Evolutionary conservation across 2,797 vertebrate species (phyloP), one percentile per base, ranked within the genome.

Genomic region (Enteromius unitaeniatus): DNA sequence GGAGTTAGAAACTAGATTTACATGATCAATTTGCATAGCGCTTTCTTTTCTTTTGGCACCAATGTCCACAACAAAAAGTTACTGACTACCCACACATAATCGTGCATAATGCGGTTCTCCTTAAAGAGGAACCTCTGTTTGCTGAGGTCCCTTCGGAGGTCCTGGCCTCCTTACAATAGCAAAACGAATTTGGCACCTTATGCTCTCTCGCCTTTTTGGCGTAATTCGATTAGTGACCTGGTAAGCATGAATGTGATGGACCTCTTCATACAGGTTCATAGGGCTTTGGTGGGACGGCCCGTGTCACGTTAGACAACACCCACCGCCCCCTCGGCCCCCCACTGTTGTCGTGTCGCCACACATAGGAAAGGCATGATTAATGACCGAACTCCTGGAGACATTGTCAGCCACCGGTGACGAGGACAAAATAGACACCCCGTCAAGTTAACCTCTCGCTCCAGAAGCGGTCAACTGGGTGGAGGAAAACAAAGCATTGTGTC

Each of bases 191-290:
- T 92, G 88, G 92, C 94, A 90, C 92, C 87, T 89, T 82, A 85
- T 87, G 86, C 88, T 89, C 89, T 91, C 84, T 83, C 79, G 86
- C 81, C 90, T 91, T 91, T 93, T 95, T 92, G 91, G 88, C 88
- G 89, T 95, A 92, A 96, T 94, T 94, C 92, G 91, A 94, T 95
- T 94, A 92, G 93, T 94, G 94, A 94, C 93, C 93, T 92, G 90
- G 89, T 93, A 91, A 91, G 92, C 83, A 86, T 93, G 92, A 91
- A 91, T 93, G 92, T 89, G 88, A 85, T 84, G 87, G 92, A 90
- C 87, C 92, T 90, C 91, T 93, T 93, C 89, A 91, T 94, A 92
- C 89, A 90, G 89, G 90, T 93, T 92, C 87, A 86, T 83, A 78
- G 91, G 89, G 90, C 82, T 84, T 90, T 89, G 14, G 87, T 91